A percentile compares a stretch with the other conserved stretches of the same genome.
Conservation (phyloP, 2,113 vertebrate genomes). For the Plecturocebus donacophilus region DNA sequence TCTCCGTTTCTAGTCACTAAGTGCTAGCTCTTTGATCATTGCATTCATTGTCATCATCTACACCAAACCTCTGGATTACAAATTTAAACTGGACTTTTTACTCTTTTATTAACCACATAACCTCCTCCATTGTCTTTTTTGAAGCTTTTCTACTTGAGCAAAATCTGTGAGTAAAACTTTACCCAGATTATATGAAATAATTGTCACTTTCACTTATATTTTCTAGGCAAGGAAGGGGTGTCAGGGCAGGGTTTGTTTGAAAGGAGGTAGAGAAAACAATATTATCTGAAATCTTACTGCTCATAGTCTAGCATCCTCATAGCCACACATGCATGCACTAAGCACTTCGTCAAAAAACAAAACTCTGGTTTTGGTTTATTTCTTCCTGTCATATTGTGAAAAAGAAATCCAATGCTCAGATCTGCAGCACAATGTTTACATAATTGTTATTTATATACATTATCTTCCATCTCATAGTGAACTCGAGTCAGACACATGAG, state of each 20-base stretch:
- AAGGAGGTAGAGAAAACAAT: not conserved
- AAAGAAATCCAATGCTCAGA: not conserved
- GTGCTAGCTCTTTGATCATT: not conserved
- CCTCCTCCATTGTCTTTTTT: accelerated
- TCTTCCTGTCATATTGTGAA: not conserved
- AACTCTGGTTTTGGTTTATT: not conserved
- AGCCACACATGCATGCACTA: accelerated
- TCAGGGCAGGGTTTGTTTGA: not conserved
- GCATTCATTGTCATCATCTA: not conserved
- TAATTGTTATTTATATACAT: not conserved
- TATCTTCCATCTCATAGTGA: not conserved
- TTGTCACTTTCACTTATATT: not conserved
- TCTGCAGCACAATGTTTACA: not conserved
- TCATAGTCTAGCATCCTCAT: not conserved
- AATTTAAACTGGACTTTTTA: not conserved
- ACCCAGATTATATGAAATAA: not conserved
- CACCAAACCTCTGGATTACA: not conserved
- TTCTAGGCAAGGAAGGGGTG: not conserved
- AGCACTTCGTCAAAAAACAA: not conserved
- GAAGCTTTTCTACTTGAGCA: not conserved
- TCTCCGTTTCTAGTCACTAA: not conserved
- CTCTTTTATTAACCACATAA: not conserved
- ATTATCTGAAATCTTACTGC: not conserved
- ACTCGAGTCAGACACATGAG: not conserved
- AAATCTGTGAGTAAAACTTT: not conserved